Evolutionary conservation across 2,797 vertebrate species (phyloP).

Genomic region (Sparidentex hasta): DNA sequence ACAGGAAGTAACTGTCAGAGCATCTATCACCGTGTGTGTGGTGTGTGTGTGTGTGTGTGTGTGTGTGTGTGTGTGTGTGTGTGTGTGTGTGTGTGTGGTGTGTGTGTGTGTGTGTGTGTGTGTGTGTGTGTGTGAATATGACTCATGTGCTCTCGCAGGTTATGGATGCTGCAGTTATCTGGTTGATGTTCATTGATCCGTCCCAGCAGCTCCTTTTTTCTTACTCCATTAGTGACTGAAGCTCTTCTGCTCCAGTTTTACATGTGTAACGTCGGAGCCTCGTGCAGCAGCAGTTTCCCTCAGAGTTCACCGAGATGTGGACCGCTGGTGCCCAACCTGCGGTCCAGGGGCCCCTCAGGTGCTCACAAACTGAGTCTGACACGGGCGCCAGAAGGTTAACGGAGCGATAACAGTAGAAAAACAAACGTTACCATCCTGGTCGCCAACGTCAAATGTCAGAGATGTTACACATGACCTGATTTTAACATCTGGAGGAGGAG

Average conservation of each 20-base stretch:
- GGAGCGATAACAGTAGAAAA: neutral
- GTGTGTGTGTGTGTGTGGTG: neutral
- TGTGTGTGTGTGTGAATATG: slow-evolving; percentile 23
- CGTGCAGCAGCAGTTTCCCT: neutral
- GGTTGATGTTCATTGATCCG: slow-evolving; percentile 57
- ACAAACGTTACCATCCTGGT: too few relatives aligned
- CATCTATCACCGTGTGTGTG: slow-evolving; percentile 34
- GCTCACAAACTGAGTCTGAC: neutral
- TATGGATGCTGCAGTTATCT: slow-evolving; percentile 45
- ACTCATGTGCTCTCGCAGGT: slow-evolving; percentile 39
- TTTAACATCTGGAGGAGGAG: too few relatives aligned
- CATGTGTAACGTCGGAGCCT: slow-evolving; percentile 10
- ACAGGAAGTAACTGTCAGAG: slow-evolving; percentile 51
- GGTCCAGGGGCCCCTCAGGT: neutral
- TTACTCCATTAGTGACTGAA: slow-evolving; percentile 36
- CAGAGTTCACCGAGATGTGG: neutral
- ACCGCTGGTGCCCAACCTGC: slow-evolving; percentile 1
- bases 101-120: slow-evolving; percentile 10
- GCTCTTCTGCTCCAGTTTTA: slow-evolving; percentile 38
- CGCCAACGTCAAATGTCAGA: too few relatives aligned
- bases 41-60: too few relatives aligned
- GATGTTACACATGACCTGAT: too few relatives aligned
- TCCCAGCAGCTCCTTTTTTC: slow-evolving; percentile 23
- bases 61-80: slow-evolving; percentile 20
- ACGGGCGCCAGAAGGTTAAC: neutral